Percentiles rank a stretch among this genome's conserved stretches.
phyloP scores from a whole-genome alignment of 2,797 vertebrate genomes.

The Paguma larvata region DNA sequence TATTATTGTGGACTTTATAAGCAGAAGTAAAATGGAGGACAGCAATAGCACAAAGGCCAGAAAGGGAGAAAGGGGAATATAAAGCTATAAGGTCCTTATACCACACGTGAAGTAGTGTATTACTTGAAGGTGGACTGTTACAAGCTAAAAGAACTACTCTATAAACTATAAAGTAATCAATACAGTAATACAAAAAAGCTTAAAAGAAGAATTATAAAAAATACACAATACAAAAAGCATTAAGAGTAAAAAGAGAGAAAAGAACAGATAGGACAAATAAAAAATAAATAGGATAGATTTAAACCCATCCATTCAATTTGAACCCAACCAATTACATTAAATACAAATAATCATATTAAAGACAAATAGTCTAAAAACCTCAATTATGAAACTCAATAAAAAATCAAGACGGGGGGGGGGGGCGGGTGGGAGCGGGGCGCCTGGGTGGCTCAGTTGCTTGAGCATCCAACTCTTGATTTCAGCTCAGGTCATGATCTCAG shows the following conservation, averaged over 20 bases:
- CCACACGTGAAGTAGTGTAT: neutral
- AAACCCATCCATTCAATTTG: neutral
- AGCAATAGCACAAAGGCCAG: neutral
- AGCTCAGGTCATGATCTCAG: too few relatives aligned
- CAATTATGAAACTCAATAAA: neutral
- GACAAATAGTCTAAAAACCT: neutral
- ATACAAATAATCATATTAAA: neutral
- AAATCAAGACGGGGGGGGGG: neutral
- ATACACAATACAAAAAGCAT: neutral
- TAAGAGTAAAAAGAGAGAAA: conserved; percentile 8
- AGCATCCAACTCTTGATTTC: too few relatives aligned
- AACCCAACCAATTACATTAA: neutral
- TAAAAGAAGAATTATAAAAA: neutral
- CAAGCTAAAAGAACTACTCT: neutral
- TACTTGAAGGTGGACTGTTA: neutral
- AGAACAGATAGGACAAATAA: neutral
- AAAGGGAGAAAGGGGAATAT: neutral
- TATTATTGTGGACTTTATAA: neutral
- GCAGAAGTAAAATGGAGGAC: neutral
- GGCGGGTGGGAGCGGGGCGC: too few relatives aligned
- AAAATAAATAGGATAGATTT: neutral
- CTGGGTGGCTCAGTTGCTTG: too few relatives aligned
- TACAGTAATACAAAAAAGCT: neutral
- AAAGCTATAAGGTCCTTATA: neutral
- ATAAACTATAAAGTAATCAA: neutral